Percentiles rank a stretch among this genome's conserved stretches.
These are phyloP conservation scores for Sinella curviseta DNA, from an alignment of 1,140 invertebrate genomes.

Conservation along the genomic window DNA sequence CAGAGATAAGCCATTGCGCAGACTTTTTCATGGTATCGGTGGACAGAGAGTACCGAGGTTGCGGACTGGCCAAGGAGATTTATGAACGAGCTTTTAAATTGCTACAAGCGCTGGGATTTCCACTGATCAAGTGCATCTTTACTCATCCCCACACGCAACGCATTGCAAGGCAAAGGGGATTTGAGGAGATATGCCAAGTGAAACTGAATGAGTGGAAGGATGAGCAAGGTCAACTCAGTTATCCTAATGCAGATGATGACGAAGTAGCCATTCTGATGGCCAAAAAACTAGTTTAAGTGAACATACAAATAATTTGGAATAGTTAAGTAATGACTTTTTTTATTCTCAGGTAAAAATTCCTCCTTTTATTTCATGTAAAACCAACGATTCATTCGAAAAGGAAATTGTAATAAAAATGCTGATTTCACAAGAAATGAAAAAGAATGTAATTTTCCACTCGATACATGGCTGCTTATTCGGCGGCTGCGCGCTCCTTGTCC, in stretches of 20 bases:
- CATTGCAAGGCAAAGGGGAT: conserved; percentile 9
- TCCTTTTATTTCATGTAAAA: conserved; percentile 22
- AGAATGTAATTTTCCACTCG: not conserved
- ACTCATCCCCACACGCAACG: conserved; percentile 27
- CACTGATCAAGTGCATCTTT: conserved; percentile 33
- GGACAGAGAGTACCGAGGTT: conserved; percentile 36
- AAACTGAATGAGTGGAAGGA: conserved; percentile 23
- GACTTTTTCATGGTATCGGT: conserved; percentile 38
- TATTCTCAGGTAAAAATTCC: not conserved
- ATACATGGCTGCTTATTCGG: not conserved
- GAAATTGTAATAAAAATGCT: not conserved
- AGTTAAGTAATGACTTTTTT: too few relatives aligned
- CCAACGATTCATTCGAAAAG: not conserved
- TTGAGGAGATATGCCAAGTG: conserved; percentile 21
- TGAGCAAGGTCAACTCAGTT: conserved; percentile 30
- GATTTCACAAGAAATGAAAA: conserved; percentile 6
- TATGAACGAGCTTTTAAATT: conserved; percentile 38
- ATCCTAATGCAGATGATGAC: conserved; percentile 27
- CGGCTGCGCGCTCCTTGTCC: conserved; percentile 79
- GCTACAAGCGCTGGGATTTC: conserved; percentile 15
- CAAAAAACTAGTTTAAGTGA: not conserved
- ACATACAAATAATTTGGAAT: too few relatives aligned
- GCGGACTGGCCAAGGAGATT: conserved; percentile 40
- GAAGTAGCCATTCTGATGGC: not conserved
- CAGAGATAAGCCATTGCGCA: conserved; percentile 31